Conservation (phyloP, 2,797 vertebrate genomes). For the Anguilla pacifica region DNA sequence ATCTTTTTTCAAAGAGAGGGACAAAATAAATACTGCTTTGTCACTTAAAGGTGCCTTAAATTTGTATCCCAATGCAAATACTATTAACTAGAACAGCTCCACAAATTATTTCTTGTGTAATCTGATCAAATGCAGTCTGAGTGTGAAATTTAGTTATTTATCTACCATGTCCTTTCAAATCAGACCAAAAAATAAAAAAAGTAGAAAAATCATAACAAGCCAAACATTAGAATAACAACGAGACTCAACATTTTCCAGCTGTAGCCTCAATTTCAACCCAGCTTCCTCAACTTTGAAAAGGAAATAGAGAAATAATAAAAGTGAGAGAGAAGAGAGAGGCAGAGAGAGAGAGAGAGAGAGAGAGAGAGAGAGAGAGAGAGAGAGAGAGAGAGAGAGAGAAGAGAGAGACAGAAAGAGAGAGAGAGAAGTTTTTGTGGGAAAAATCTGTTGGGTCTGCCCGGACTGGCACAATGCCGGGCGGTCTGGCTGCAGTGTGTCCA, state of each 20-base stretch:
- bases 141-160: background rate
- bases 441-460: background rate
- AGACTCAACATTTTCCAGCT: slow-evolving; percentile 16
- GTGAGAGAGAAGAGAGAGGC: background rate
- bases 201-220: slow-evolving; percentile 8
- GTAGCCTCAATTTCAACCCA: background rate
- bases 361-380: too few species aligned
- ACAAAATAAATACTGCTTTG: background rate
- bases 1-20: background rate
- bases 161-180: slow-evolving; percentile 12
- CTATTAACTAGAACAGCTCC: background rate
- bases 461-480: slow-evolving; percentile 5
- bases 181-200: background rate
- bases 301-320: slow-evolving; percentile 17
- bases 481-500: slow-evolving; percentile 14
- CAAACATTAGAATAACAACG: slow-evolving; percentile 9
- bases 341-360: background rate
- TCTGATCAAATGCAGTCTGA: background rate
- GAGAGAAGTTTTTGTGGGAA: slow-evolving; percentile 11
- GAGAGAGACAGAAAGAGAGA: too few species aligned
- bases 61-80: background rate
- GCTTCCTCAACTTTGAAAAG: slow-evolving; percentile 1
- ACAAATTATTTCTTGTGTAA: background rate
- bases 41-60: background rate
- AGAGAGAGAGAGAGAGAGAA: too few species aligned